Base-by-base conservation (phyloP, 1,140 invertebrate species). In the Nylanderia fulva region DNA sequence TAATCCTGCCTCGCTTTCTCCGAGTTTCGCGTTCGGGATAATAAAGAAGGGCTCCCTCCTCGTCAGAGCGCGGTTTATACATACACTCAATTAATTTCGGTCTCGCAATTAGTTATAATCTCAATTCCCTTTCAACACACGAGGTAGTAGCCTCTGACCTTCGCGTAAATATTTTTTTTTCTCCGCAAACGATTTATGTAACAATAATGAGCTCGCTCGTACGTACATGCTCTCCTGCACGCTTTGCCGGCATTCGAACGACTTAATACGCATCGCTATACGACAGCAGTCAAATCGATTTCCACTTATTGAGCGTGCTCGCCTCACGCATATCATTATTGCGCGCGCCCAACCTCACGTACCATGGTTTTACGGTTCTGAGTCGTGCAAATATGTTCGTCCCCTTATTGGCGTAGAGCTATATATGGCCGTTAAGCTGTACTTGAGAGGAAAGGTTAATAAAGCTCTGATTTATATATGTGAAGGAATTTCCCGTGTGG, bases 271-370 rank as follows among this genome's bases (percentile, higher is more conserved):
- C 82, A 21, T 63, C 69, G 80, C 42, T 74, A 48, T 84, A 76
- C 83, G 76, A 74, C 69, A 60, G 42, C 61, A 85, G 84, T 86
- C 63, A 85, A 86, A 85, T 87, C 86, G 84, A 87, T 87, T 87
- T 87, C 84, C 85, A 54, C 76, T 82, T 80, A 85, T 87, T 82
- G 84, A 80, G 33, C 72, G 84, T 61, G 68, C 54, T 29, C 58
- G 45, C 83, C 84, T 80, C 76, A 85, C 82, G 74, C 82, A 86
- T 86, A 86, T 86, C 85, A 86, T 87, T 87, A 87, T 79, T 79
- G 82, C 36, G 42, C 56, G 69, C 69, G 42, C 69, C 69, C 56
- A 61, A 15, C n/a, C 80, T 71, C 85, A 84, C 80, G 85, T 84
- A 84, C 61, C 54, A 66, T 24, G 69, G 66, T 87, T 87, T 87